A percentile compares a stretch with the other conserved stretches of the same genome.
Evolutionary conservation across 2,797 vertebrate genomes (phyloP).

Genomic region (Anabas testudineus): DNA sequence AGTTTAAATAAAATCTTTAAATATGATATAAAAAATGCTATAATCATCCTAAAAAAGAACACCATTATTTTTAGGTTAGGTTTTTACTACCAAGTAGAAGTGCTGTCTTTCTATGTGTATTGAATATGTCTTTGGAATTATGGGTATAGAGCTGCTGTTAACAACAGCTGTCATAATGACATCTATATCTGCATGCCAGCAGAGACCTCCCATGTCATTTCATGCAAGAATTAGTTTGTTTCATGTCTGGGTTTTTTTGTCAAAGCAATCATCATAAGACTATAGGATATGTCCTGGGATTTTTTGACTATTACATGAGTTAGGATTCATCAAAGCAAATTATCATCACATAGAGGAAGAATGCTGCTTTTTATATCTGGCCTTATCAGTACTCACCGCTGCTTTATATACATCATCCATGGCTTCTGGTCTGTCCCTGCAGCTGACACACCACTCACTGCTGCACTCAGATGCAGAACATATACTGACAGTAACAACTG

Average conservation of each 20-base stretch:
- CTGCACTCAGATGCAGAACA: slow-evolving; percentile 60
- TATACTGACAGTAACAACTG: slow-evolving; percentile 63
- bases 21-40: too few relatives aligned
- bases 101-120: too few relatives aligned
- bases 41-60: too few relatives aligned
- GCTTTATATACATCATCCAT: slow-evolving; percentile 91
- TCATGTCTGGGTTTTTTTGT: not conserved
- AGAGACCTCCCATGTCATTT: not conserved
- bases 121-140: slow-evolving; percentile 13
- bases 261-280: not conserved
- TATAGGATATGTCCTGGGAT: not conserved
- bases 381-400: slow-evolving; percentile 81
- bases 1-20: too few relatives aligned
- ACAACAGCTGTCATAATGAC: not conserved
- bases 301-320: not conserved
- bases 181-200: not conserved
- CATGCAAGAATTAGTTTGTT: not conserved
- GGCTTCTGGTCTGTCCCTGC: slow-evolving; percentile 62
- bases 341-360: slow-evolving; percentile 1
- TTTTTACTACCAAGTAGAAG: too few relatives aligned
- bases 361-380: not conserved
- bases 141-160: not conserved
- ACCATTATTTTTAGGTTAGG: too few relatives aligned
- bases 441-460: slow-evolving; percentile 49
- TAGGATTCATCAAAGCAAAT: not conserved